A percentile compares a stretch with the other conserved stretches of the same genome.
phyloP scores from a whole-genome alignment of 2,888 invertebrate species.

The Alloscopus bannaensis region DNA sequence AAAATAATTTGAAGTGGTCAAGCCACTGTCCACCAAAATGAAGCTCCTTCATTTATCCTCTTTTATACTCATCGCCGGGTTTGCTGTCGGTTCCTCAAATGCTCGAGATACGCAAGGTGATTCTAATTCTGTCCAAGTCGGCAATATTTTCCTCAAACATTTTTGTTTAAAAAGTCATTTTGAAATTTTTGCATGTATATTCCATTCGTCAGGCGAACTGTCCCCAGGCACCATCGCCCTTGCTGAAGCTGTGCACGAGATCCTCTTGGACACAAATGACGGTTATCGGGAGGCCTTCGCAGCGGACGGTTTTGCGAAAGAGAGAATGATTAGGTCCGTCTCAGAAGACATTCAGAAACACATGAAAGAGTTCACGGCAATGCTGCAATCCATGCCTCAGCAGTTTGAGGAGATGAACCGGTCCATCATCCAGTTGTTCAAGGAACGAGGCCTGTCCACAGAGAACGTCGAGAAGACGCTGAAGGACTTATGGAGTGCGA shows the following conservation, averaged over 20 bases:
- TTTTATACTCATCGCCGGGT: too few relatives aligned
- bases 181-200: background rate
- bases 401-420: too few relatives aligned
- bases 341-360: constrained; percentile 31
- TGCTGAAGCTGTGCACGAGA: too few relatives aligned
- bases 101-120: too few relatives aligned
- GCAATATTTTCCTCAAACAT: too few relatives aligned
- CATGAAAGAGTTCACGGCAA: constrained; percentile 32
- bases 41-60: too few relatives aligned
- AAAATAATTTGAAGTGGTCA: too few relatives aligned
- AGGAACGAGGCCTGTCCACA: constrained; percentile 30
- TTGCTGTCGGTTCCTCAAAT: too few relatives aligned
- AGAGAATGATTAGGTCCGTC: constrained; percentile 8
- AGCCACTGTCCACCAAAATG: too few relatives aligned
- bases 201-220: background rate
- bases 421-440: constrained; percentile 28
- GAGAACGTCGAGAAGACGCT: constrained; percentile 32
- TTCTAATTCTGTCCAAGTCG: too few relatives aligned
- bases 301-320: too few relatives aligned
- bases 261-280: background rate
- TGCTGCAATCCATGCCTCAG: constrained; percentile 10
- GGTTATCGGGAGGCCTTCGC: too few relatives aligned
- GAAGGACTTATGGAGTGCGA: background rate
- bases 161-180: background rate
- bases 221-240: background rate